Base-by-base conservation (phyloP, 2,113 vertebrate genomes). In the Sterna hirundo region DNA sequence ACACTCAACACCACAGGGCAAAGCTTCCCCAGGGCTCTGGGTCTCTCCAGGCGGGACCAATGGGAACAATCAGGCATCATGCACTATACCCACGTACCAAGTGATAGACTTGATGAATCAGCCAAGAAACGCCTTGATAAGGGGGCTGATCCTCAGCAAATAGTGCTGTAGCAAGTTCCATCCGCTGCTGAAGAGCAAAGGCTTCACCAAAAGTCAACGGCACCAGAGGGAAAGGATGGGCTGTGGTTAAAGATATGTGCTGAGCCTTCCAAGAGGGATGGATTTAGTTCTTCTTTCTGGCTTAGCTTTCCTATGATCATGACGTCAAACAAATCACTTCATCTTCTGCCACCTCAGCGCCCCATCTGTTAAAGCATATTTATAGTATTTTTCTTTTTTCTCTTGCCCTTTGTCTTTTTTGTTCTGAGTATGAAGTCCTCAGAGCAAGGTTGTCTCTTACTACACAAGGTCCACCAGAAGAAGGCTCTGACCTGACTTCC, bases 331-430 rank as follows among this genome's bases (percentile, higher is more conserved):
- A 8, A 79, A 75, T 92, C 86, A 76, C 65, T 96, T 93, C 61
- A 79, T 95, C 91, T 95, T 94, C 86, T 93, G 93, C 91, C 94
- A 89, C 93, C 90, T 93, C 94, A 38, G 36, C 13, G 7, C 30
- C 57, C n/a, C 92, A 91, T 87, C 83, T 95, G 77, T 65, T 94
- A 26, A 79, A 80, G 74, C 0, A 1, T 71, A 88, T 95, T 96
- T 94, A 77, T 92, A 81, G 75, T 38, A 6, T 71, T 81, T 86
- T 77, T 54, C 55, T 90, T 61, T 83, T 69, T 78, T 46, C 32
- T 86, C 38, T 71, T 2, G 2, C 44, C 40, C 34, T 89, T 92
- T 93, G 57, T 60, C 61, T 86, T 86, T 88, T 86, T 38, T 70
- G 10, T 71, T 92, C 68, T 81, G 58, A 55, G 49, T n/a, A 19